Conservation (phyloP, 2,797 vertebrate species). For the Rhinatrema bivittatum region DNA sequence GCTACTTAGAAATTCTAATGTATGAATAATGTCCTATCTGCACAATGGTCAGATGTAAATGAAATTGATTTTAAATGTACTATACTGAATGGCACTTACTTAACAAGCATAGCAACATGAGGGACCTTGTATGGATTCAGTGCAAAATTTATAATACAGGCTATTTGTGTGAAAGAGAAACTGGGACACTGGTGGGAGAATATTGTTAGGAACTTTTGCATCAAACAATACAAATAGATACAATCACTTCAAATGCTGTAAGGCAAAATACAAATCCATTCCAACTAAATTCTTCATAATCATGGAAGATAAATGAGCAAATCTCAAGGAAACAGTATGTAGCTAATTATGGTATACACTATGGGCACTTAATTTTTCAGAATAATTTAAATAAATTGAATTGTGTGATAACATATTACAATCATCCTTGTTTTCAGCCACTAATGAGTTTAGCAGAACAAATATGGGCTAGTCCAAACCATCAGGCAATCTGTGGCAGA, state of each 20-base stretch:
- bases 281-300: slow-evolving; percentile 36
- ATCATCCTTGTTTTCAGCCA: too few species aligned
- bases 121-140: slow-evolving; percentile 35
- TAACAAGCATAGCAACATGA: slow-evolving; percentile 38
- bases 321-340: too few species aligned
- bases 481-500: too few species aligned
- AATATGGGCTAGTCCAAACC: too few species aligned
- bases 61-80: slow-evolving; percentile 46
- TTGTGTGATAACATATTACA: too few species aligned
- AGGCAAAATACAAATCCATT: slow-evolving; percentile 28
- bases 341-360: too few species aligned
- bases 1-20: slow-evolving; percentile 39
- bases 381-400: too few species aligned
- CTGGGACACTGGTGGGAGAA: slow-evolving; percentile 8
- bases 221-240: slow-evolving; percentile 24
- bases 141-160: slow-evolving; percentile 52
- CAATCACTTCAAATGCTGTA: background rate
- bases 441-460: too few species aligned
- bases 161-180: slow-evolving; percentile 42
- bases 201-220: slow-evolving; percentile 15
- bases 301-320: slow-evolving; percentile 19
- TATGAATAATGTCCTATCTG: slow-evolving; percentile 47
- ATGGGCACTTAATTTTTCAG: too few species aligned
- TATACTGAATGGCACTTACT: slow-evolving; percentile 23
- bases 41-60: slow-evolving; percentile 37